These are phyloP conservation scores for Thalpophila matura DNA, from an alignment of 2,888 invertebrate genomes.

Conservation along the genomic window DNA sequence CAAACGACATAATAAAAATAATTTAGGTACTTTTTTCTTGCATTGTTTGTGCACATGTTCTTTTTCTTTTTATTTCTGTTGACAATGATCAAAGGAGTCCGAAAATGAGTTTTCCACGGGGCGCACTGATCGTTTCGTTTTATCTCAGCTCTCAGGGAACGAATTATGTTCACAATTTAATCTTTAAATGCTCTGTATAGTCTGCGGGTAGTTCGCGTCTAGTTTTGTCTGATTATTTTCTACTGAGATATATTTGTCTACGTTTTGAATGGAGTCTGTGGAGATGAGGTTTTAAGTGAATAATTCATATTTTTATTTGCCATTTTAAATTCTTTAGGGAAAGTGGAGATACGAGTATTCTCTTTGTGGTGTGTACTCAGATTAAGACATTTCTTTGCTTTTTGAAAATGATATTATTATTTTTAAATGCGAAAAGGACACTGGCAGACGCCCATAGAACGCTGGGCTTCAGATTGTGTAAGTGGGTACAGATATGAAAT, in stretches of 20 bases:
- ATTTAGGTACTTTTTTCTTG: slow-evolving; percentile 33
- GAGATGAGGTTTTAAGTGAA: slow-evolving; percentile 6
- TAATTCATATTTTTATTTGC: slow-evolving; percentile 4
- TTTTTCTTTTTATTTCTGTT: slow-evolving; percentile 62
- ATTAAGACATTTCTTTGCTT: neutral
- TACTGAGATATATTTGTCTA: slow-evolving; percentile 12
- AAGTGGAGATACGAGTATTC: neutral
- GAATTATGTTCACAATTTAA: slow-evolving; percentile 74
- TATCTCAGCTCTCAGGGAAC: slow-evolving; percentile 62
- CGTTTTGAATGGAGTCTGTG: neutral
- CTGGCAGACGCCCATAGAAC: too few species aligned
- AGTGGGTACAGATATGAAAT: too few species aligned
- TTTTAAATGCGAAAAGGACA: too few species aligned
- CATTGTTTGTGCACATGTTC: slow-evolving; percentile 55
- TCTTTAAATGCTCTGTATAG: slow-evolving; percentile 69
- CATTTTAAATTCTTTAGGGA: slow-evolving; percentile 1
- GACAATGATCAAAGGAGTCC: slow-evolving; percentile 72
- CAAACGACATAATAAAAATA: slow-evolving; percentile 34
- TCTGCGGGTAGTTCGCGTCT: slow-evolving; percentile 47
- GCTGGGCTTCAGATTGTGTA: too few species aligned
- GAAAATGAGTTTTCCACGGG: slow-evolving; percentile 72
- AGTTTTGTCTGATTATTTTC: slow-evolving; percentile 32
- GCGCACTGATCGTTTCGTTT: slow-evolving; percentile 60
- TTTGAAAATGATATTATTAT: too few species aligned
- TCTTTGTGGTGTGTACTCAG: neutral